phyloP scores from a whole-genome alignment of 2,797 vertebrate genomes.

The Acanthurus leucopareius region DNA sequence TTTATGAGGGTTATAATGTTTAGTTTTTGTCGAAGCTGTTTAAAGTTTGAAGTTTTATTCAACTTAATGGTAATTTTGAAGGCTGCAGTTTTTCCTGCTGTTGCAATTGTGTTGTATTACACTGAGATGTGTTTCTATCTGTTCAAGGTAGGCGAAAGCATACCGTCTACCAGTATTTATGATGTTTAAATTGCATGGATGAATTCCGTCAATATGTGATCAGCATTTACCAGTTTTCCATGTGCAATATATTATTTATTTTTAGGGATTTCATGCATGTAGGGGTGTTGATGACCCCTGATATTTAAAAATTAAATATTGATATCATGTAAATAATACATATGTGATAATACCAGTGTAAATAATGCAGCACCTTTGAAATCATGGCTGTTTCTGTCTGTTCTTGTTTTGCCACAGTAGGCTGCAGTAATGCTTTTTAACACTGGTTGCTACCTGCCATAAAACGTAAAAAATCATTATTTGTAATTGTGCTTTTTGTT shows the following conservation, averaged over 20 bases:
- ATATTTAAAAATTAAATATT: too few relatives aligned
- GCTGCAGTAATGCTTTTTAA: too few relatives aligned
- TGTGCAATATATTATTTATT: neutral
- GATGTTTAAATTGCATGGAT: neutral
- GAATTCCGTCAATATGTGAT: slow-evolving; percentile 6
- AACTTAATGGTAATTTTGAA: neutral
- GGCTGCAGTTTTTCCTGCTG: neutral
- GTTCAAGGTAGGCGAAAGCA: neutral
- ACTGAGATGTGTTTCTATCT: neutral
- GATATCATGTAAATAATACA: too few relatives aligned
- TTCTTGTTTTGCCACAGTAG: too few relatives aligned
- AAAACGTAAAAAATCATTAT: too few relatives aligned
- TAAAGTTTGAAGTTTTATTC: neutral
- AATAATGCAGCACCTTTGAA: too few relatives aligned
- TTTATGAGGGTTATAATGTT: slow-evolving; percentile 3
- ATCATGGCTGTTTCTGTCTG: too few relatives aligned
- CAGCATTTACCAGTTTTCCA: neutral
- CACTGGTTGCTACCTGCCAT: too few relatives aligned
- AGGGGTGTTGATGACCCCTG: too few relatives aligned
- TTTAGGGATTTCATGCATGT: neutral
- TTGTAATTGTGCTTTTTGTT: too few relatives aligned
- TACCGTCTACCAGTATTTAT: neutral
- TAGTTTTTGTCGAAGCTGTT: neutral
- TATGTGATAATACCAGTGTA: too few relatives aligned
- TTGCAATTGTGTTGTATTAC: neutral